Percentiles rank a stretch among this genome's conserved stretches.
phyloP scores from a whole-genome alignment of 2,113 vertebrate species.

The Peromyscus maniculatus region DNA sequence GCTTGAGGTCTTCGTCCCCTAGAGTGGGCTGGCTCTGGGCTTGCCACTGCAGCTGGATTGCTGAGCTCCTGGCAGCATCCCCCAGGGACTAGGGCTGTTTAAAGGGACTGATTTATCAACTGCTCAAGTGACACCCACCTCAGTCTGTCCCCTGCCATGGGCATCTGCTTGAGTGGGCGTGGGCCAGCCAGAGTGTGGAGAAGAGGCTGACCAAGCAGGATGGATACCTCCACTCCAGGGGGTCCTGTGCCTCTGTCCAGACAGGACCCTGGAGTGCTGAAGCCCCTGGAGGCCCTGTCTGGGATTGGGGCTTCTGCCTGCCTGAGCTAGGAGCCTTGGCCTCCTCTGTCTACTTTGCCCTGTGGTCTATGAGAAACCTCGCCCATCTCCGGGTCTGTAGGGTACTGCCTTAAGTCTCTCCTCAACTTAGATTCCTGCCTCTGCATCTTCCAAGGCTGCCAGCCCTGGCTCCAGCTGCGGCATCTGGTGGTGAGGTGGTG shows the following conservation, averaged over 20 bases:
- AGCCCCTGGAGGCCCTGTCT: neutral
- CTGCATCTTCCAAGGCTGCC: neutral
- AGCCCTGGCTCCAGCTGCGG: neutral
- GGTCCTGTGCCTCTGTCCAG: neutral
- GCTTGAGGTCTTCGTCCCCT: neutral
- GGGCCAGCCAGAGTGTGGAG: rapidly evolving
- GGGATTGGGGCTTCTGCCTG: neutral
- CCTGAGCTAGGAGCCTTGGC: neutral
- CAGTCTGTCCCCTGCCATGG: neutral
- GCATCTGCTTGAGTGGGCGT: neutral
- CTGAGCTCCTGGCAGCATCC: neutral
- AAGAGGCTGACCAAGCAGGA: too few species aligned
- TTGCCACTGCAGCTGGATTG: neutral
- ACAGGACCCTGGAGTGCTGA: neutral
- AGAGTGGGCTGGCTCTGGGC: neutral
- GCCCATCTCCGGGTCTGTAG: neutral
- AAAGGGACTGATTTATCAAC: neutral
- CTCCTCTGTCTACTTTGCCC: neutral
- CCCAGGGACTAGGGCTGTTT: rapidly evolving
- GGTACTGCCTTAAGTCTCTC: neutral
- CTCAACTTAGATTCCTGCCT: neutral
- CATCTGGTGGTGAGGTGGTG: neutral
- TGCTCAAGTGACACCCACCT: neutral
- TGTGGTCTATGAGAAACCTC: neutral
- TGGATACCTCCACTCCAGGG: neutral